Evolutionary conservation across 2,797 vertebrate genomes (phyloP), one percentile per base, ranked within the genome.

Genomic region (Bryconaethiops microstoma): DNA sequence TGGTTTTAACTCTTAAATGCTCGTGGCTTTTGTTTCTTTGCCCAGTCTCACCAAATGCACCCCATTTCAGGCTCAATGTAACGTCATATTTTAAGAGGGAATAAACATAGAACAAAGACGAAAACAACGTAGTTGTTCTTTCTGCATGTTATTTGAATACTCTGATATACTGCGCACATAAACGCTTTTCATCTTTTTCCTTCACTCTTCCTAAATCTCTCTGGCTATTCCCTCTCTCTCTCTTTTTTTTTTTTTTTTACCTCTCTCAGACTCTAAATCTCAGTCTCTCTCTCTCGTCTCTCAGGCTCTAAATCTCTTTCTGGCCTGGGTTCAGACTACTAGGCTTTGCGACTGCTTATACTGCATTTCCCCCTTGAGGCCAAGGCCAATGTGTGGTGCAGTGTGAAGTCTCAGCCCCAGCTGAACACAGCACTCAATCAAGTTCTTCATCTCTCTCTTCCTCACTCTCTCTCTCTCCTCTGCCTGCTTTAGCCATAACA

Each of bases 1-100:
- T 90, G 90, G 84, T 81, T 84, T 76, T 7, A 45, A 50, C 16
- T 79, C 75, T 19, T 86, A 48, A 82, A 60, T 7, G 76, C 69
- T 79, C 69, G 74, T 73, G 86, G 86, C 80, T 87, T 62, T 52
- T 23, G 67, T 68, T 45, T 54, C 50, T 54, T 67, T 48, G n/a
- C 69, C 54, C 19, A 14, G 35, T 63, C 79, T 74, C 70, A 74
- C 76, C 86, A 85, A 85, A 90, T 59, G 84, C 81, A 85, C 80
- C 81, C 85, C 78, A 57, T 77, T 71, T 85, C 83, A 55, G 12
- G 1, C 52, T 64, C 83, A 74, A 17, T 39, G 55, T 40, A 65
- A 35, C n/a, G 40, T 4, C 25, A 60, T 12, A 45, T 39, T 65
- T 73, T n/a, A 45, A 57, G 7, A 7, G 35, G n/a, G 52, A 68